phyloP scores from a whole-genome alignment of 1,140 invertebrate genomes.

The Holcopasites calliopsidis region DNA sequence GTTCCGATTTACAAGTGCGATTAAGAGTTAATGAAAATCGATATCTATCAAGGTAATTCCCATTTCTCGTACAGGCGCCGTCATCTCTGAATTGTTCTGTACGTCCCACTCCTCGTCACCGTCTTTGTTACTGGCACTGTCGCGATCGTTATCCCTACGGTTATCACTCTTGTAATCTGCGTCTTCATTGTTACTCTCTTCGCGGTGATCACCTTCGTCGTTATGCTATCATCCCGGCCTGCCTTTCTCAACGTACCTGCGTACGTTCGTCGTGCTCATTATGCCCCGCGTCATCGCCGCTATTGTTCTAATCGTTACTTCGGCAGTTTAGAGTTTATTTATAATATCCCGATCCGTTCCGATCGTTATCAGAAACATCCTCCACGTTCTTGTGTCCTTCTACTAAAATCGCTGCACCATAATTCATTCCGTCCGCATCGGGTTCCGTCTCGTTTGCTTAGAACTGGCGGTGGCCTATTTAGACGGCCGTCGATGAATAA shows the following conservation, averaged over 20 bases:
- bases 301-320: slow-evolving; percentile 26
- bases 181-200: slow-evolving; percentile 13
- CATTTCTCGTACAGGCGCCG: not conserved
- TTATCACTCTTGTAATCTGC: slow-evolving; percentile 7
- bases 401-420: not conserved
- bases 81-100: not conserved
- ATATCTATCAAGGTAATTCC: not conserved
- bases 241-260: not conserved
- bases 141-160: not conserved
- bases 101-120: not conserved
- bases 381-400: not conserved
- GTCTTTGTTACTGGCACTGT: slow-evolving; percentile 15
- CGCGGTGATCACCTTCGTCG: not conserved
- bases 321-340: not conserved
- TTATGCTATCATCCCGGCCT: not conserved
- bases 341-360: not conserved
- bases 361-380: not conserved
- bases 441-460: too few species aligned
- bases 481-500: too few species aligned
- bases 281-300: not conserved
- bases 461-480: too few species aligned
- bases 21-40: slow-evolving; percentile 14
- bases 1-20: not conserved
- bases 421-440: too few species aligned
- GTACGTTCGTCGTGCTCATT: not conserved